Evolutionary conservation across 2,113 vertebrate genomes (phyloP), one percentile per base, ranked within the genome.

Genomic region (Galemys pyrenaicus): DNA sequence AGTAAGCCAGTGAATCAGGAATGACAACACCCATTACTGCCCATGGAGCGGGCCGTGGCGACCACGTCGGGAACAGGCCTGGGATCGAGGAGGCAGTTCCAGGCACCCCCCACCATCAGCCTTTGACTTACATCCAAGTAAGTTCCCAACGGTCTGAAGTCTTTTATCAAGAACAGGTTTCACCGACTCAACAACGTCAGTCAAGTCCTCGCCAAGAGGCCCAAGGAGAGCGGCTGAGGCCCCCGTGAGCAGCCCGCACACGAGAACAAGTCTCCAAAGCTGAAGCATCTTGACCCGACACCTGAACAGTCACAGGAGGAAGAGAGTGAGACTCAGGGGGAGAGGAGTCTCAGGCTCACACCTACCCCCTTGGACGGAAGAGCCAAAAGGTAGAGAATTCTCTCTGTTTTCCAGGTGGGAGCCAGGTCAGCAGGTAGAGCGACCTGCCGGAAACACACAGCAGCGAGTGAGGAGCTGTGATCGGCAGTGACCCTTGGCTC

Each of bases 231-330:
- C 30, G 0, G 3, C 80, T 1, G 80, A 94, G 51, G 90, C 77
- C 32, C 97, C 85, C 1, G 88, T n/a, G 77, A 97, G 71, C 54
- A 96, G 71, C 9, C 77, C 8, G 0, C 94, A 95, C 11, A 96
- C 10, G 62, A 96, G 73, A 87, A 90, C 32, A 71, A 97, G 60
- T 46, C 89, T 92, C 94, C 95, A 94, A 91, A 96, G 92, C 73
- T 62, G 96, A 73, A 87, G 51, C 92, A 96, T 96, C 90, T 80
- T 67, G n/a, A 78, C n/a, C 56, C 73, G 60, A 71, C 7, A 60
- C 64, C 60, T 75, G 51, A 12, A 70, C 15, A 49, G 26, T 49
- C 58, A 75, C 7, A 41, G 64, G 9, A 89, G 70, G 44, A 79
- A 83, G 12, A 77, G n/a, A 62, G 26, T 79, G 51, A 87, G 74